Conservation (phyloP, 2,113 vertebrate genomes). For the Spermophilus dauricus region DNA sequence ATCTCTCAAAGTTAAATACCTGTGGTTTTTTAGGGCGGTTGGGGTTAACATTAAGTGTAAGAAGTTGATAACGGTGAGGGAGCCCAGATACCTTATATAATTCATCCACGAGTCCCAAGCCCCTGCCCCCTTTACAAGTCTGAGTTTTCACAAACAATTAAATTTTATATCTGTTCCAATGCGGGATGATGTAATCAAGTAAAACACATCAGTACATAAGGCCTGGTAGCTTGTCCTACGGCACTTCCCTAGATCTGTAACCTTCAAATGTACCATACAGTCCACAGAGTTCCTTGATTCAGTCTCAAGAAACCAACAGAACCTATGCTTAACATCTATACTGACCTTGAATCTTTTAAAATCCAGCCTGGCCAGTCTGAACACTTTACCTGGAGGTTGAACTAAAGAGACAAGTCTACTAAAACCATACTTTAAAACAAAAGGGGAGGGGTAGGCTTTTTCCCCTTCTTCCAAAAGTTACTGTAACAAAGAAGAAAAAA, state of each 20-base stretch:
- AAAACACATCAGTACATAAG: not conserved
- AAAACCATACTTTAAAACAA: not conserved
- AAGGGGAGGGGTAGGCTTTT: no score
- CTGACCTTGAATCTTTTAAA: constrained; percentile 42
- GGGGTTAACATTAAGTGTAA: not conserved
- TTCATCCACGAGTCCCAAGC: not conserved
- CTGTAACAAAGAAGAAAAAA: not conserved
- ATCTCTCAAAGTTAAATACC: constrained; percentile 17
- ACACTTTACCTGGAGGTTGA: not conserved
- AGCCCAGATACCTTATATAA: not conserved
- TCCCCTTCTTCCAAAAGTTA: not conserved
- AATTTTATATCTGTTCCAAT: constrained; percentile 10
- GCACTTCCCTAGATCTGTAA: not conserved
- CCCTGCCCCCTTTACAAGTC: constrained; percentile 23
- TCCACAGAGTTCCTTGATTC: not conserved
- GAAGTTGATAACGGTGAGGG: not conserved
- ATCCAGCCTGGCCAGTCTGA: not conserved
- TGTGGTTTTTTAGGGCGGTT: not conserved
- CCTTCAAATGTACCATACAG: not conserved
- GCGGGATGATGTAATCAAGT: not conserved
- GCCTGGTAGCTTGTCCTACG: not conserved
- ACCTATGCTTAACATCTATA: not conserved
- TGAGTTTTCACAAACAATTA: constrained; percentile 48
- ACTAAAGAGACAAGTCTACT: not conserved
- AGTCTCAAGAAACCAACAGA: constrained; percentile 42